Evolutionary conservation across 2,797 vertebrate genomes (phyloP), one percentile per base, ranked within the genome.

Genomic region (Tarsius wallacei): DNA sequence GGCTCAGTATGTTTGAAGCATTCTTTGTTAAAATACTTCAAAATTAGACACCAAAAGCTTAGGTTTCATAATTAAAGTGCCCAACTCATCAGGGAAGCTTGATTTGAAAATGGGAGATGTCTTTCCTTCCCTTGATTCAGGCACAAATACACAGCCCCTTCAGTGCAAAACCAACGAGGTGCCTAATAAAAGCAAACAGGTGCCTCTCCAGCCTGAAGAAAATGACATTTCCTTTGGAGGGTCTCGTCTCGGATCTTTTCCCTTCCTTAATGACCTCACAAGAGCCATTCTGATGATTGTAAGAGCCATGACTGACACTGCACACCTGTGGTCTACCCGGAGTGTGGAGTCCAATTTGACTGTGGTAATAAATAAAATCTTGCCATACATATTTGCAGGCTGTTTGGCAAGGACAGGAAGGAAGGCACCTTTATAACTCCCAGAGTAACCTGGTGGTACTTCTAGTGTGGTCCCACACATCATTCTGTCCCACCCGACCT

Each of bases 321-420:
- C 85, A 92, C 73, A 82, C 70, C 78, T 94, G 96, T 83, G 78
- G 96, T 76, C 84, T 80, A 49, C 84, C 57, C 87, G 64, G 85
- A 87, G 85, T 28, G 0, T 59, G 1, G 86, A 90, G 93, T 96
- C 94, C 93, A 96, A 94, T 96, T 88, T 97, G 96, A 96, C 94
- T 96, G 78, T 81, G 97, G 86, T 95, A 76, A 97, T 98, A 98
- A 98, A 98, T 98, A 97, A 98, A 97, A 93, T 71, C 94, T 94
- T 88, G 84, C 87, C 70, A 0, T 96, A 94, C 91, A 86, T 96
- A n/a, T n/a, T n/a, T 97, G 89, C 17, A 97, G 87, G 84, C 88
- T 97, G 95, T 96, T 96, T 97, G 95, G 96, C 97, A 96, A 98
- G 97, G 97, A 97, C 94, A 95, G 96, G 97, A 97, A 97, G 94